Evolutionary conservation across 2,113 vertebrate species (phyloP).

Genomic region (Grammomys surdaster): DNA sequence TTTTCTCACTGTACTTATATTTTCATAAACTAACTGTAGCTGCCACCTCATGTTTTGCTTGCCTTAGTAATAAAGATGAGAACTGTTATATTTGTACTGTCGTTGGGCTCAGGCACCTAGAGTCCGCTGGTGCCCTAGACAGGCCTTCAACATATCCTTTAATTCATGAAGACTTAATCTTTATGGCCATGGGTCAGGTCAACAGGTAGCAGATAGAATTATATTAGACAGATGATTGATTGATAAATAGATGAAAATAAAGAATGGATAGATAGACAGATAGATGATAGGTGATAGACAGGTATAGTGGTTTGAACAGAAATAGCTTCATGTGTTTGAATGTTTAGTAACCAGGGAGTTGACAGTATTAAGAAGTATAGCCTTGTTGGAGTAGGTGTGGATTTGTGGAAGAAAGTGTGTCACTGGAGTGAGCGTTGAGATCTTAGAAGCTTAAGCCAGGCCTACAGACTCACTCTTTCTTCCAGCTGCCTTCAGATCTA

Average conservation of each 20-base stretch:
- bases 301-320: neutral
- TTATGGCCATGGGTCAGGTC: neutral
- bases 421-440: neutral
- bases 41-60: neutral
- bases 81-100: neutral
- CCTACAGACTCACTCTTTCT: neutral
- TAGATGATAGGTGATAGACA: neutral
- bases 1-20: neutral
- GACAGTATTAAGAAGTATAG: neutral
- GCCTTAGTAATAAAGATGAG: neutral
- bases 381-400: neutral
- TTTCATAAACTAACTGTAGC: neutral
- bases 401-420: neutral
- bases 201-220: neutral
- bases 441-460: neutral
- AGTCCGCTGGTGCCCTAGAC: neutral
- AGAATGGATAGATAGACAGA: neutral
- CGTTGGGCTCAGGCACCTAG: neutral
- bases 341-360: neutral
- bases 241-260: neutral
- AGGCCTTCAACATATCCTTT: neutral
- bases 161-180: neutral
- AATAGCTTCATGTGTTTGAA: neutral
- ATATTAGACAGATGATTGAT: neutral
- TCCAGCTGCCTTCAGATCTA: neutral